Base-by-base conservation (phyloP, 2,797 vertebrate species). In the Fundulus diaphanus region DNA sequence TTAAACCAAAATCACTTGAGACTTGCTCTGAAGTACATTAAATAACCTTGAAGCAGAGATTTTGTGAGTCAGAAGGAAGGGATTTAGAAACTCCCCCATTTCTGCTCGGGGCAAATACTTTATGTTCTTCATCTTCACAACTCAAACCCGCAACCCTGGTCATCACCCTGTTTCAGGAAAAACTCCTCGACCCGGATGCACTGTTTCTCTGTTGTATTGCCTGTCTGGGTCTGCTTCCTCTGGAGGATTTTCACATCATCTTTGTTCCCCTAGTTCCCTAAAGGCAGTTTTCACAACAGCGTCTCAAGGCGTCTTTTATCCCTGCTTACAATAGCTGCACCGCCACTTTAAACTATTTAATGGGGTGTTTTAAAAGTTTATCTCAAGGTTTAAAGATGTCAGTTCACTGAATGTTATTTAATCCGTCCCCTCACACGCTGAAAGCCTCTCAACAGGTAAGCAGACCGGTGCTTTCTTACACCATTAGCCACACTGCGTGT, bases 171-270 rank as follows among this genome's bases (percentile, higher is more conserved):
- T 18, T 49, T 72, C 42, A 80, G 71, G n/a, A 74, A 76, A 77
- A 85, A 71, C 31, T 54, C 20, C 31, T 75, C 77, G 56, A 57
- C 76, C 74, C 37, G 54, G 49, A 82, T 68, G 61, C 46, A 73
- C 73, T 72, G 66, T 73, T 16, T 71, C 35, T 80, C 76, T 56
- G 77, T 73, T 73, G 13, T 54, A 27, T 40, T 68, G 29, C 27
- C 31, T 40, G 24, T 70, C 77, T 85, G 73, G 73, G 7, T 18
- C 31, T 44, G 87, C 78, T 87, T 86, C 82, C 77, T 87, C 82
- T 81, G 31, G 18, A 37, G 67, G 48, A 61, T 87, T 84, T 89
- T 90, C 89, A 85, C 80, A 86, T 88, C 81, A 82, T 80, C 78
- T 88, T 90, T 86, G 59, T 85, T 31, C 31, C 33, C 86, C 69